Percentiles rank a stretch among this genome's conserved stretches.
Evolutionary conservation across 2,113 vertebrate species (phyloP).

Genomic region (Rhinolophus ferrumequinum): DNA sequence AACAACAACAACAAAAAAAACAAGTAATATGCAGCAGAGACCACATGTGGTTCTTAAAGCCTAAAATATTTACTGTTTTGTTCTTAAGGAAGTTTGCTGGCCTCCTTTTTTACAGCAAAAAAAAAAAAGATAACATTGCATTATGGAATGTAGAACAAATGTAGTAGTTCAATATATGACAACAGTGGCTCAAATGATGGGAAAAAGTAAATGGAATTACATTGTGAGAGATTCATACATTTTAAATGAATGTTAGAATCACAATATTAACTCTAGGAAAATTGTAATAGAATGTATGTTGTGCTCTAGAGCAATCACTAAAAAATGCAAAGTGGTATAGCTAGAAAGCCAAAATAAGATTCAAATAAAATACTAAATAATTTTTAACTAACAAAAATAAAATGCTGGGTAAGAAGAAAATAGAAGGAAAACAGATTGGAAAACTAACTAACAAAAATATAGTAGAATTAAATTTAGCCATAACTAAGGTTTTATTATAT

Average conservation of each 20-base stretch:
- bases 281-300: background rate
- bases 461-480: background rate
- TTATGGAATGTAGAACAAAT: background rate
- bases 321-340: background rate
- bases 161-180: background rate
- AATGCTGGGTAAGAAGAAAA: background rate
- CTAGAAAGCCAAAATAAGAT: background rate
- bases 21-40: background rate
- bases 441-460: background rate
- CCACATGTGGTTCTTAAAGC: background rate
- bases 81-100: background rate
- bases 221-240: background rate
- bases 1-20: background rate
- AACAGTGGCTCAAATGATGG: background rate
- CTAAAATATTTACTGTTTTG: background rate
- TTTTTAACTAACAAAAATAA: background rate
- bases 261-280: background rate
- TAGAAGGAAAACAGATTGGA: background rate
- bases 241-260: background rate
- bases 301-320: background rate
- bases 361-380: background rate
- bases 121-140: background rate
- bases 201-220: background rate
- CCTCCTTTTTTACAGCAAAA: background rate
- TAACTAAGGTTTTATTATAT: slow-evolving; percentile 19